Percentiles rank a stretch among this genome's conserved stretches.
These are phyloP conservation scores for Crematogaster levior DNA, from an alignment of 2,888 invertebrate species.

Conservation along the genomic window DNA sequence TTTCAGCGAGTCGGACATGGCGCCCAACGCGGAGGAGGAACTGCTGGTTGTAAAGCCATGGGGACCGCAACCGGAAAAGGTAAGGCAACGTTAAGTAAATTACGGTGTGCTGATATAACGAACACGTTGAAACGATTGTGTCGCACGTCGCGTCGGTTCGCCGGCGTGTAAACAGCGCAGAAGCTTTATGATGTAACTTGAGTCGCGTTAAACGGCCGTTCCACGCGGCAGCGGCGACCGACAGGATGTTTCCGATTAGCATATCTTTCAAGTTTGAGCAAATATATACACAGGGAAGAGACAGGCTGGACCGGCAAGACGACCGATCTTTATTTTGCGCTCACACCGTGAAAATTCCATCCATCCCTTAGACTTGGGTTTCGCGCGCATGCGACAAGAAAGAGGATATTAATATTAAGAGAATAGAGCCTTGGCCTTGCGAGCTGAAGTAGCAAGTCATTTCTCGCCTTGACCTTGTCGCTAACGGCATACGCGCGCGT, in stretches of 20 bases:
- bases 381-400: constrained; percentile 41
- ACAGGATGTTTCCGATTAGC: constrained; percentile 80
- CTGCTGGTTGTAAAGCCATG: constrained; percentile 82
- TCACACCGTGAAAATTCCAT: constrained; percentile 69
- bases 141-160: not conserved
- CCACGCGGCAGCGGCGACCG: constrained; percentile 16
- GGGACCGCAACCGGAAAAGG: constrained; percentile 83
- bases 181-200: constrained; percentile 45
- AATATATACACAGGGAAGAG: constrained; percentile 27
- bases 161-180: constrained; percentile 21
- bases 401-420: constrained; percentile 29
- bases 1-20: constrained; percentile 84
- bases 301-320: constrained; percentile 35
- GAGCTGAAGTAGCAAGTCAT: constrained; percentile 38
- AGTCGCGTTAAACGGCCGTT: constrained; percentile 45
- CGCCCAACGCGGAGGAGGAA: constrained; percentile 85
- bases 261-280: constrained; percentile 71
- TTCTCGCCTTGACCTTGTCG: constrained; percentile 46
- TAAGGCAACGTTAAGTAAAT: constrained; percentile 57
- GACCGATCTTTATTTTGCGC: constrained; percentile 61
- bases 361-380: constrained; percentile 5
- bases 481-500: constrained; percentile 25
- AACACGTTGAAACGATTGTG: constrained; percentile 16
- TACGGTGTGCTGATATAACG: not conserved
- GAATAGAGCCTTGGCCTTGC: constrained; percentile 20